A percentile compares a stretch with the other conserved stretches of the same genome.
These are phyloP conservation scores for Diloba caeruleocephala DNA, from an alignment of 2,888 invertebrate genomes.

Conservation along the genomic window DNA sequence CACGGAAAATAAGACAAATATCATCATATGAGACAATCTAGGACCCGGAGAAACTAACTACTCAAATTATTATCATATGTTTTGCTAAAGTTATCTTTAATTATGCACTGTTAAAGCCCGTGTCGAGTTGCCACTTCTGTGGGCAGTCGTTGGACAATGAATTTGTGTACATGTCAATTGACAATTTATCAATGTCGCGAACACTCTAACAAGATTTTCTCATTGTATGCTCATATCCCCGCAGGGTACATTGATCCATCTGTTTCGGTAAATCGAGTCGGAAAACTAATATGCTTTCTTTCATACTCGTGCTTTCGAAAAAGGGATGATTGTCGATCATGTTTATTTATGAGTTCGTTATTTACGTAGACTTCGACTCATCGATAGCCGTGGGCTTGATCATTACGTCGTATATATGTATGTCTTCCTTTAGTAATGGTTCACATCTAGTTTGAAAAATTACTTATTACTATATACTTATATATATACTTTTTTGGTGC, in stretches of 20 bases:
- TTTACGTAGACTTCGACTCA: too few relatives aligned
- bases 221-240: neutral
- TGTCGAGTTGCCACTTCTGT: neutral
- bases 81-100: too few relatives aligned
- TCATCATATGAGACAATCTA: too few relatives aligned
- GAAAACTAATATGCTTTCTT: neutral
- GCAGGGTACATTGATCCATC: neutral
- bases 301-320: neutral
- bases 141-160: conserved; percentile 1
- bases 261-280: neutral
- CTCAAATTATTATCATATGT: too few relatives aligned
- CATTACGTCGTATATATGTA: too few relatives aligned
- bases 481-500: too few relatives aligned
- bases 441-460: too few relatives aligned
- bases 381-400: too few relatives aligned
- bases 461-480: too few relatives aligned
- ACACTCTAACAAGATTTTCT: conserved; percentile 8
- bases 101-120: too few relatives aligned
- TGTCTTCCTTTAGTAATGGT: neutral
- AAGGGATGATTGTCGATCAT: neutral
- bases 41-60: too few relatives aligned
- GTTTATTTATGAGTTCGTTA: neutral
- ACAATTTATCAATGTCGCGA: conserved; percentile 13
- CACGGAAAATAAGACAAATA: too few relatives aligned
- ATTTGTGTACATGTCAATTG: conserved; percentile 2